Evolutionary conservation across 2,888 invertebrate genomes (phyloP).

Genomic region (Cryptocheilus praepositus): DNA sequence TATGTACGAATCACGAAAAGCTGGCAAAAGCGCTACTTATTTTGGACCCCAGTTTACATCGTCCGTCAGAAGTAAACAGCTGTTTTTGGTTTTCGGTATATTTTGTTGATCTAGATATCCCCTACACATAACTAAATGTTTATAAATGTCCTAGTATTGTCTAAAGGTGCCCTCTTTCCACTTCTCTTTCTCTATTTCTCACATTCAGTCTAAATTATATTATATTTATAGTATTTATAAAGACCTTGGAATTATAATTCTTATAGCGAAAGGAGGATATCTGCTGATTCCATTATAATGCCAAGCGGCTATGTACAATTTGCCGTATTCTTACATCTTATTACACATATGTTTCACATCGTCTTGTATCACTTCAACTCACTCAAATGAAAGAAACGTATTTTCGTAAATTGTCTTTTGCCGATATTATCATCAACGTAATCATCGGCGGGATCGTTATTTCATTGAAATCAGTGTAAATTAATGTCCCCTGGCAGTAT

Average conservation of each 20-base stretch:
- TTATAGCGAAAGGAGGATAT: slow-evolving; percentile 44
- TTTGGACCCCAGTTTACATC: slow-evolving; percentile 65
- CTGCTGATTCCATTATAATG: slow-evolving; percentile 29
- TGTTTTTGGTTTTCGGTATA: slow-evolving; percentile 26
- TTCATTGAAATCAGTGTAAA: slow-evolving; percentile 17
- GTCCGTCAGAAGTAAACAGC: slow-evolving; percentile 50
- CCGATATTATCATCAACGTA: background rate
- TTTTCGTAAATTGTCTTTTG: slow-evolving; percentile 6
- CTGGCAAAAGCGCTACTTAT: slow-evolving; percentile 57
- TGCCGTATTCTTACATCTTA: slow-evolving; percentile 21
- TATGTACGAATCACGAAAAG: slow-evolving; percentile 69
- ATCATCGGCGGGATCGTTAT: background rate
- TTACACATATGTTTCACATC: slow-evolving; percentile 11
- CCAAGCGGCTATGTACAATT: slow-evolving; percentile 54
- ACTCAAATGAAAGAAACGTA: slow-evolving; percentile 2
- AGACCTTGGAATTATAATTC: slow-evolving; percentile 44
- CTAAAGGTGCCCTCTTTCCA: slow-evolving; percentile 58
- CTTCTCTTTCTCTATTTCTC: slow-evolving; percentile 47
- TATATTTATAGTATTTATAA: slow-evolving; percentile 55
- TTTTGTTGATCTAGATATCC: slow-evolving; percentile 34
- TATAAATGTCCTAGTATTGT: slow-evolving; percentile 66
- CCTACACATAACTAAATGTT: slow-evolving; percentile 45
- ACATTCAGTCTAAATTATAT: slow-evolving; percentile 64
- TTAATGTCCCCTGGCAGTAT: slow-evolving; percentile 48
- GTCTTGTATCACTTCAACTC: slow-evolving; percentile 10